Evolutionary conservation across 2,797 vertebrate species (phyloP).

Genomic region (Babyrousa celebensis): DNA sequence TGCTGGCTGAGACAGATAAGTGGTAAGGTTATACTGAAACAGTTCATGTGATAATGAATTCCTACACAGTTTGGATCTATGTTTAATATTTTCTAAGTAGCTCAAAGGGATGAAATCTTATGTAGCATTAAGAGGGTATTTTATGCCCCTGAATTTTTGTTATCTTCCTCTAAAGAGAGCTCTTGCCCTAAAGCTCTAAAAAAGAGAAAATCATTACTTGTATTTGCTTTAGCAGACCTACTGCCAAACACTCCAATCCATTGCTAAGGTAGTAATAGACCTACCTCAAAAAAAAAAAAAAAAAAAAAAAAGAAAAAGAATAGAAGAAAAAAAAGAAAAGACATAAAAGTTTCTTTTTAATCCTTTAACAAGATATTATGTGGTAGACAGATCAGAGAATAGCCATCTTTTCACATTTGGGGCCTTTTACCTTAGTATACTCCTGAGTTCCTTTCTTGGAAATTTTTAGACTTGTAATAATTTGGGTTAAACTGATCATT

Average conservation of each 20-base stretch:
- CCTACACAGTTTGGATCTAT: background rate
- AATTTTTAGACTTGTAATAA: background rate
- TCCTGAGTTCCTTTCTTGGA: background rate
- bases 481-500: background rate
- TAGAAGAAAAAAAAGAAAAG: no score
- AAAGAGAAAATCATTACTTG: background rate
- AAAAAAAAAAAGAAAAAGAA: no score
- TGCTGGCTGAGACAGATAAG: background rate
- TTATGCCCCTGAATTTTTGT: background rate
- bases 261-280: background rate
- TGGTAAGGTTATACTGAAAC: background rate
- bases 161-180: background rate
- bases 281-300: background rate
- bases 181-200: background rate
- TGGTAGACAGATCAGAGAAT: background rate
- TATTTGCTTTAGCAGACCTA: background rate
- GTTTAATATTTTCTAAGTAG: background rate
- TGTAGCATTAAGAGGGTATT: background rate
- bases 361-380: background rate
- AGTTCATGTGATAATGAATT: background rate
- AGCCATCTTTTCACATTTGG: background rate
- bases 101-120: background rate
- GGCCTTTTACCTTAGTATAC: background rate
- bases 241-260: accelerated
- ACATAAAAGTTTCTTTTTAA: background rate